Evolutionary conservation across 1,140 invertebrate genomes (phyloP).

Genomic region (Druon quercuslanigerum): DNA sequence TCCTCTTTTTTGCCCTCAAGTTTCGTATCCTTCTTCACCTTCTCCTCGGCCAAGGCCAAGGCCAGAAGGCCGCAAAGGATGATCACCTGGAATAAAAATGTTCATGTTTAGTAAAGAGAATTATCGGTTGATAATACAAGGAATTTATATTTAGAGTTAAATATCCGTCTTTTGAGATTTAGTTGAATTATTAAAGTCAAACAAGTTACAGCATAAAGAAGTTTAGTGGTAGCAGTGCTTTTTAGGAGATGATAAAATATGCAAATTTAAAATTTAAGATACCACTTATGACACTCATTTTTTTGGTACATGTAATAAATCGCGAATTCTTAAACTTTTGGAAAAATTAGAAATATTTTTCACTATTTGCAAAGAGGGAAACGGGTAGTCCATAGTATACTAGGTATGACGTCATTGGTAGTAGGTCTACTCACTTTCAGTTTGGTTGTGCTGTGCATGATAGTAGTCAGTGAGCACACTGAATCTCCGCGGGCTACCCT

Average conservation of each 20-base stretch:
- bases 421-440: constrained; percentile 71
- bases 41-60: constrained; percentile 56
- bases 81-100: constrained; percentile 51
- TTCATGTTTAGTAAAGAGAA: neutral
- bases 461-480: constrained; percentile 71
- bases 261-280: too few species aligned
- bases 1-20: constrained; percentile 42
- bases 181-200: too few species aligned
- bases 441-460: constrained; percentile 73
- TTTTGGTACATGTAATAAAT: too few species aligned
- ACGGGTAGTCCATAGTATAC: constrained; percentile 34
- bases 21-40: constrained; percentile 47
- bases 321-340: neutral
- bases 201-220: too few species aligned
- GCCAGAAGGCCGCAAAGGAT: constrained; percentile 61
- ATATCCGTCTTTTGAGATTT: too few species aligned
- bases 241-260: too few species aligned
- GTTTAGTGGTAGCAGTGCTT: too few species aligned
- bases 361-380: constrained; percentile 1
- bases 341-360: constrained; percentile 16
- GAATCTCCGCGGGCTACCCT: constrained; percentile 58
- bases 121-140: too few species aligned
- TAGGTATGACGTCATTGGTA: constrained; percentile 34
- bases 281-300: too few species aligned
- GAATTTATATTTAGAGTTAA: neutral